Evolutionary conservation across 2,888 invertebrate species (phyloP), one percentile per base, ranked within the genome.

Genomic region (Lepidocyrtinus sp.): DNA sequence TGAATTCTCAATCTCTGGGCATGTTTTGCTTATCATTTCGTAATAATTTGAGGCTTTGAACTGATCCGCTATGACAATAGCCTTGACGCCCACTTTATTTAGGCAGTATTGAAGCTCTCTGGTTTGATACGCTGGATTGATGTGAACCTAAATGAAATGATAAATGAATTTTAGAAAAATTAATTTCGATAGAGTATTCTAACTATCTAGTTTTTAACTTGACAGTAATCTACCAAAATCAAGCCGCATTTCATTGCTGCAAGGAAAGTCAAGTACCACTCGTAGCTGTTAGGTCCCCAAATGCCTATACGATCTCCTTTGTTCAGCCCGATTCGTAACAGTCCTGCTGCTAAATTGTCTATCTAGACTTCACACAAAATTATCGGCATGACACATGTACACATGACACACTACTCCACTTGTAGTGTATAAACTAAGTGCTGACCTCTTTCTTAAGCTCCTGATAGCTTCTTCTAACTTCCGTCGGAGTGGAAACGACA

Each of bases 271-370:
- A 95, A 86, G 80, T 93, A 91, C 96, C 96, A 97, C 87, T 95
- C 93, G 62, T 91, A 88, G 45, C 90, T 90, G 89, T 95, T 96
- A 0, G 95, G 94, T 0, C 93, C 92, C 94, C 94, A 95, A 22
- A 96, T 90, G 0, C 93, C 96, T 1, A 97, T 87, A 7, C 93
- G 89, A 87, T 96, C 96, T 0, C 95, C 95, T 26, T 89, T 90
- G 73, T 91, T 88, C 19, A 96, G 87, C 0, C 95, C 95, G 24
- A 94, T 87, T 50, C 91, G 91, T n/a, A 91, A 86, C 0, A 96
- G 90, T 0, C 94, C 94, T 0, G 93, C 93, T 0, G 95, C 95
- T 1, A 95, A 87, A 72, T 90, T 90, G 87, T 95, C 93, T 0
- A 92, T 92, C 91, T 95, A 50, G 15, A 59, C n/a, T n/a, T n/a